Percentiles rank a stretch among this genome's conserved stretches.
These are phyloP conservation scores for Stegana nigrithorax DNA, from an alignment of 2,888 invertebrate species.

Conservation along the genomic window DNA sequence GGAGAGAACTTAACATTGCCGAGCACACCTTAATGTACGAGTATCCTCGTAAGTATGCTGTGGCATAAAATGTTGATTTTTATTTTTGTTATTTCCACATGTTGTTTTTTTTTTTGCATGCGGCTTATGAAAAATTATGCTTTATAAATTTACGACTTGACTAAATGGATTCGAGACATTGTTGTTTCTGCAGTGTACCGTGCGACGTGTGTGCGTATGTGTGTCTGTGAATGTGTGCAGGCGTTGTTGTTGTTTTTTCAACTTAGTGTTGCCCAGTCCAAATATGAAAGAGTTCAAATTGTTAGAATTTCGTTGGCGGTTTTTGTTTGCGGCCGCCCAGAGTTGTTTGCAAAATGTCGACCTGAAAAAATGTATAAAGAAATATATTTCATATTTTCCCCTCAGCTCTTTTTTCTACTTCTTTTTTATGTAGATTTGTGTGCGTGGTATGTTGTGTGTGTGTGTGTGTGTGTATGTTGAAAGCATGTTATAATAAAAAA, in stretches of 20 bases:
- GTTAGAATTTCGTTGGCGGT: constrained; percentile 44
- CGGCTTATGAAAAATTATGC: constrained; percentile 30
- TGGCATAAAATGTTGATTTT: neutral
- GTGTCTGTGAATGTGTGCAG: neutral
- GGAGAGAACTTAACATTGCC: too few relatives aligned
- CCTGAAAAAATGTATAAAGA: constrained; percentile 27
- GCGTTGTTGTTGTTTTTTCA: neutral
- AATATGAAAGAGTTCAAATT: constrained; percentile 39
- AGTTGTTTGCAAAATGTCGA: neutral
- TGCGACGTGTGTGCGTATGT: neutral
- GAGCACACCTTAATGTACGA: too few relatives aligned
- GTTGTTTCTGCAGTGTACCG: too few relatives aligned
- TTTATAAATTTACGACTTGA: constrained; percentile 34
- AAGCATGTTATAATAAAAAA: constrained; percentile 58
- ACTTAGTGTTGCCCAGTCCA: neutral
- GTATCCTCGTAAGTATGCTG: neutral
- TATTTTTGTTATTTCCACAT: neutral
- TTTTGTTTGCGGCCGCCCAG: constrained; percentile 22
- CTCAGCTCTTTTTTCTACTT: constrained; percentile 18
- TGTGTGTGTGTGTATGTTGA: constrained; percentile 28
- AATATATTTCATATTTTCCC: too few relatives aligned
- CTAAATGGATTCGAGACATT: constrained; percentile 25
- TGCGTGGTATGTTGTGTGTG: constrained; percentile 7
- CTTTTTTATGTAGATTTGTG: neutral
- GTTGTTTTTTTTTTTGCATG: neutral